phyloP scores from a whole-genome alignment of 1,140 invertebrate genomes.

The Drosophila mauritiana region DNA sequence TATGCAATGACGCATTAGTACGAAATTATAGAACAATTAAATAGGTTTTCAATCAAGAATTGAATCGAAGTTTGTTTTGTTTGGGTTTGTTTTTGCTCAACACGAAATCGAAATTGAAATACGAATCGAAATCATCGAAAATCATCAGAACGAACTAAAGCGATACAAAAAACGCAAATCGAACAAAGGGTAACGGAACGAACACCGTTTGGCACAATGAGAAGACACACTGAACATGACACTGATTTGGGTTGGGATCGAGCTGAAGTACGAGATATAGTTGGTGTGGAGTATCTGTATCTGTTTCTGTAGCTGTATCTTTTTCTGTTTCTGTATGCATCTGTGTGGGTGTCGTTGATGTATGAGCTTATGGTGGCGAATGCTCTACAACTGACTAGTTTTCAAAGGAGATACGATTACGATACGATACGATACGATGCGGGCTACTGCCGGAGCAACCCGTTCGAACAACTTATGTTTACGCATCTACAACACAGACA shows the following conservation, averaged over 20 bases:
- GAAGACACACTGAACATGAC: constrained; percentile 58
- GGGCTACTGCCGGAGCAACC: constrained; percentile 39
- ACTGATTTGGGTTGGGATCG: constrained; percentile 61
- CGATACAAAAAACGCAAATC: constrained; percentile 42
- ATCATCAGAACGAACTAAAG: constrained; percentile 52
- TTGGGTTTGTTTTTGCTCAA: constrained; percentile 67
- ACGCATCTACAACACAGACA: constrained; percentile 73
- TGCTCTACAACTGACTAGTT: constrained; percentile 50
- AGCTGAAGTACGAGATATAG: constrained; percentile 40
- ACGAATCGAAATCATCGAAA: constrained; percentile 40
- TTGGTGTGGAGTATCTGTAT: constrained; percentile 48
- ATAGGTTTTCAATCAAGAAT: constrained; percentile 81
- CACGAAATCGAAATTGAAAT: constrained; percentile 44
- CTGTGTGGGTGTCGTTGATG: constrained; percentile 26
- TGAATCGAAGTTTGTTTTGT: constrained; percentile 74
- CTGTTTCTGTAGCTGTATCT: constrained; percentile 46
- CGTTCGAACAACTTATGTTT: constrained; percentile 32
- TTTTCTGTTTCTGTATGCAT: constrained; percentile 39
- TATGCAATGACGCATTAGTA: constrained; percentile 86
- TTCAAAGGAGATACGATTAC: constrained; percentile 34
- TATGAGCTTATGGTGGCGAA: constrained; percentile 45
- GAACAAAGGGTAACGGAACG: constrained; percentile 41
- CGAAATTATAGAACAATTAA: constrained; percentile 84
- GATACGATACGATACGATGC: constrained; percentile 51
- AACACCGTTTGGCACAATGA: constrained; percentile 75